phyloP scores from a whole-genome alignment of 1,140 invertebrate genomes.

The Aphelenchoides besseyi region DNA sequence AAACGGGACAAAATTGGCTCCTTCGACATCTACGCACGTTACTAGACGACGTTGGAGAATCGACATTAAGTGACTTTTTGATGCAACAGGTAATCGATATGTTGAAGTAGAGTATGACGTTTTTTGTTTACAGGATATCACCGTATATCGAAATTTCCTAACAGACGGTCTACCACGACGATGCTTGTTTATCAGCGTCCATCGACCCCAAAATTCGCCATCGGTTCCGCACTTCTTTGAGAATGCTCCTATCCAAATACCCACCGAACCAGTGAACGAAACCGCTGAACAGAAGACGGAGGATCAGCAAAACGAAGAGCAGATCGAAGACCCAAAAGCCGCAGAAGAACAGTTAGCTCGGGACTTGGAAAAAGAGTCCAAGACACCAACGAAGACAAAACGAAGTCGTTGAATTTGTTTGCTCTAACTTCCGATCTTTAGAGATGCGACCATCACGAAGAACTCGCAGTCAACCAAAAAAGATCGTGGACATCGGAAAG shows the following conservation, averaged over 20 bases:
- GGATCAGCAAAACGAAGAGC: not conserved
- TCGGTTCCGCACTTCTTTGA: not conserved
- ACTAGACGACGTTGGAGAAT: conserved; percentile 7
- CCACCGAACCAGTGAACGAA: not conserved
- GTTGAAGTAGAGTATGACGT: not conserved
- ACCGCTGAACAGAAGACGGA: not conserved
- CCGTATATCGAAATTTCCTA: conserved; percentile 12
- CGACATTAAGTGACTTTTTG: conserved; percentile 3
- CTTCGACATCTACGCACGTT: not conserved
- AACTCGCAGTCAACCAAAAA: not conserved
- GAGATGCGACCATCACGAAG: conserved; percentile 1
- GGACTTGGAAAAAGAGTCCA: conserved; percentile 7
- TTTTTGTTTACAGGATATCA: conserved; percentile 16
- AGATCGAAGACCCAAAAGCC: not conserved
- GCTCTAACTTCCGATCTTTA: conserved; percentile 4
- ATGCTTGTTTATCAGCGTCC: conserved; percentile 13
- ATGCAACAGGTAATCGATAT: conserved; percentile 7
- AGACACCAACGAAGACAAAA: conserved; percentile 13
- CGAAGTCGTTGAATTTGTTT: not conserved
- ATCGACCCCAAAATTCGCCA: not conserved
- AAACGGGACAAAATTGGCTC: conserved; percentile 15
- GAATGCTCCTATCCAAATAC: not conserved
- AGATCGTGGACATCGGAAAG: too few relatives aligned
- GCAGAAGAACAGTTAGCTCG: not conserved
- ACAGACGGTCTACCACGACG: conserved; percentile 4